A percentile compares a stretch with the other conserved stretches of the same genome.
phyloP scores from a whole-genome alignment of 2,113 vertebrate species.

The Azemiops feae region DNA sequence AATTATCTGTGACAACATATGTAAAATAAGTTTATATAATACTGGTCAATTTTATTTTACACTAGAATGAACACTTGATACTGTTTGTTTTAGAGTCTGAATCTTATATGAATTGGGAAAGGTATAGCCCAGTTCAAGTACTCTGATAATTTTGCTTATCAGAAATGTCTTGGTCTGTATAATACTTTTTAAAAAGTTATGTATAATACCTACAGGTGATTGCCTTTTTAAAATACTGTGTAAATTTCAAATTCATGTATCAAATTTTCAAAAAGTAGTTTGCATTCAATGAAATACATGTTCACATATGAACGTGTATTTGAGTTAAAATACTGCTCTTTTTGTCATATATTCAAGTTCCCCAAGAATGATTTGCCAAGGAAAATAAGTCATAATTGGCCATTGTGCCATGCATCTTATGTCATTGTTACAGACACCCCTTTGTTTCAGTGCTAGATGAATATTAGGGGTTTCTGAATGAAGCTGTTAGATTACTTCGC shows the following conservation, averaged over 20 bases:
- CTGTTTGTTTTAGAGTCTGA: not conserved
- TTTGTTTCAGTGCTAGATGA: not conserved
- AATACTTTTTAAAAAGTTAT: conserved; percentile 43
- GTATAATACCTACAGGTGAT: conserved; percentile 47
- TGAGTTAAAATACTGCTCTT: not conserved
- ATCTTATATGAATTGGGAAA: not conserved
- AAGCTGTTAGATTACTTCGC: not conserved
- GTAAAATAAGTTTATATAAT: conserved; percentile 49
- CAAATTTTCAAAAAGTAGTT: conserved; percentile 43
- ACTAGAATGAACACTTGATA: not conserved
- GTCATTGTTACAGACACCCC: not conserved
- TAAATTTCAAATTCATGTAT: conserved; percentile 58
- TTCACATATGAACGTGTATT: conserved; percentile 18
- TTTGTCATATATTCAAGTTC: conserved; percentile 47
- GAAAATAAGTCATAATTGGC: not conserved
- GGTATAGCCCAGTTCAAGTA: conserved; percentile 37
- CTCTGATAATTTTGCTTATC: conserved; percentile 52
- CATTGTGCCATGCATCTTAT: not conserved
- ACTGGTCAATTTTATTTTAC: not conserved
- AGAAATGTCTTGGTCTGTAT: conserved; percentile 44
- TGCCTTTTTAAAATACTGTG: conserved; percentile 51
- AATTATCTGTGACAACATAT: conserved; percentile 60
- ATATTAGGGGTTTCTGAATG: not conserved
- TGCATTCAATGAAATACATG: conserved; percentile 12
- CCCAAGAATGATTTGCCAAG: not conserved